Conservation (phyloP, 2,797 vertebrate species). For the Acanthopagrus latus region DNA sequence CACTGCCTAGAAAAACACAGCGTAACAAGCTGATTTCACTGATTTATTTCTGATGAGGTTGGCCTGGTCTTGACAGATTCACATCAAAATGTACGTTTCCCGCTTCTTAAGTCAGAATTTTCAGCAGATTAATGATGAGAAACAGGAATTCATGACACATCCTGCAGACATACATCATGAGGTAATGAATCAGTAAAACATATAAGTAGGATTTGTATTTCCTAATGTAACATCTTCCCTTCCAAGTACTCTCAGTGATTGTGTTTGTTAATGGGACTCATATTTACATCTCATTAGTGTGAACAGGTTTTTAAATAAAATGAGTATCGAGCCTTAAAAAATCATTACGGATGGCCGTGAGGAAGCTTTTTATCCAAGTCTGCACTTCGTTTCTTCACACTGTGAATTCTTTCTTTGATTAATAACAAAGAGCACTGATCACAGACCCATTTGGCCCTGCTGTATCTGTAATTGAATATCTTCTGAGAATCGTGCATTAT, state of each 20-base stretch:
- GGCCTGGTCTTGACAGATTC: too few species aligned
- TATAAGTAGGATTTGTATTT: neutral
- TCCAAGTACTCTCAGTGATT: neutral
- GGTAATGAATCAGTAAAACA: neutral
- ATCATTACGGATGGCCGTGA: neutral
- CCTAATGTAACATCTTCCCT: neutral
- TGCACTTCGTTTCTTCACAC: neutral
- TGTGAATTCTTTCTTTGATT: neutral
- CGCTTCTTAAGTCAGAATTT: too few species aligned
- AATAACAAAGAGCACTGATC: constrained; percentile 11
- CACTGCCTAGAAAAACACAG: too few species aligned
- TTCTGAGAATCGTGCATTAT: constrained; percentile 24
- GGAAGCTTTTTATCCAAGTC: neutral
- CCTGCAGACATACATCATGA: neutral
- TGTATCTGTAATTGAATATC: constrained; percentile 46
- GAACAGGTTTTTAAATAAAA: neutral
- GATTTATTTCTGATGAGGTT: too few species aligned
- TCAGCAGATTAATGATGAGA: neutral
- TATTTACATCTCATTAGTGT: neutral
- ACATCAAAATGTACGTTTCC: too few species aligned
- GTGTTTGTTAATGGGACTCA: neutral
- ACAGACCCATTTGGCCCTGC: constrained; percentile 5
- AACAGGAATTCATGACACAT: neutral
- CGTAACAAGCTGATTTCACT: too few species aligned
- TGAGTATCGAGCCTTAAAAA: neutral